These are phyloP conservation scores for Habroteleia sp. DNA, from an alignment of 2,888 invertebrate genomes.

Conservation along the genomic window DNA sequence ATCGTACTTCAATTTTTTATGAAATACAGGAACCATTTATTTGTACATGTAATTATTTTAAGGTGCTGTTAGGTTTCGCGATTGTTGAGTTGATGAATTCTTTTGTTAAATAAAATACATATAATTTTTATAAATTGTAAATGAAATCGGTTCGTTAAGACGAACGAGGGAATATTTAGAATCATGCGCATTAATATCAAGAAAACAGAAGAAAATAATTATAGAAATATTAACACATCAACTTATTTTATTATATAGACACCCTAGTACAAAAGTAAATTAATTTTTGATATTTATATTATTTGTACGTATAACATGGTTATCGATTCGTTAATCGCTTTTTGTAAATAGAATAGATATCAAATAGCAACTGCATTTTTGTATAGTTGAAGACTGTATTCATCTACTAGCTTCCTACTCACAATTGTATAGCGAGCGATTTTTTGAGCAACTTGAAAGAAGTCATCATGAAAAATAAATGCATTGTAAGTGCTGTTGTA, in stretches of 20 bases:
- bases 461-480: slow-evolving; percentile 34
- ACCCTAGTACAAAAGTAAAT: slow-evolving; percentile 71
- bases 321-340: slow-evolving; percentile 64
- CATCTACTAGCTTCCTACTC: slow-evolving; percentile 50
- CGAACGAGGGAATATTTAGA: slow-evolving; percentile 16
- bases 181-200: slow-evolving; percentile 43
- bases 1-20: not conserved
- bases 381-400: slow-evolving; percentile 58
- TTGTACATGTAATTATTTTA: slow-evolving; percentile 2
- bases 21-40: not conserved
- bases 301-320: slow-evolving; percentile 67
- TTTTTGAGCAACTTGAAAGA: slow-evolving; percentile 36
- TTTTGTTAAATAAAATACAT: not conserved
- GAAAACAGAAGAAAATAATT: slow-evolving; percentile 34
- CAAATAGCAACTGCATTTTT: slow-evolving; percentile 45
- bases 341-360: slow-evolving; percentile 55
- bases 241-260: slow-evolving; percentile 69
- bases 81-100: slow-evolving; percentile 6
- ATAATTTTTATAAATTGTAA: slow-evolving; percentile 25
- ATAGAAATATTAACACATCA: slow-evolving; percentile 39
- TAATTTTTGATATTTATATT: slow-evolving; percentile 74
- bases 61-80: slow-evolving; percentile 15
- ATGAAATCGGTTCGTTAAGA: slow-evolving; percentile 10
- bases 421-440: slow-evolving; percentile 38
- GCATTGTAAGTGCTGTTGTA: slow-evolving; percentile 49